Conservation (phyloP, 92 coral and sea anemone species). For the Heteractis magnifica region DNA sequence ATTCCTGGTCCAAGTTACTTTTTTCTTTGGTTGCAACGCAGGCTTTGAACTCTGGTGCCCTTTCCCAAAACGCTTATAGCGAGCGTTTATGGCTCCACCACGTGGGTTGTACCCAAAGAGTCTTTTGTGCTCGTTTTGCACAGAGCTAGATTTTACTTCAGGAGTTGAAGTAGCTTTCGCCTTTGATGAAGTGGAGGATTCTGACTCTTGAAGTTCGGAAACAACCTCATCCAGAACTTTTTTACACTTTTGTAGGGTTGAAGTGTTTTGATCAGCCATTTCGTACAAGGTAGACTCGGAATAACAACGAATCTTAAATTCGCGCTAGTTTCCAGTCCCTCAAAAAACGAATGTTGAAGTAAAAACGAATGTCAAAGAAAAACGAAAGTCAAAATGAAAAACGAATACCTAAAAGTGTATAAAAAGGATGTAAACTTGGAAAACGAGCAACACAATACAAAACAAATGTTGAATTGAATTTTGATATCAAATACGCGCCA, state of each 20-base stretch:
- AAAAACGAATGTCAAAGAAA: neutral
- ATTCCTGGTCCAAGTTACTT: slow-evolving; percentile 7
- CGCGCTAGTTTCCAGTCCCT: slow-evolving; percentile 9
- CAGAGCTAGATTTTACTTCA: neutral
- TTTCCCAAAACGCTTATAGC: too few species aligned
- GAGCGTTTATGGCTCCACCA: neutral
- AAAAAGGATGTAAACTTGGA: too few species aligned
- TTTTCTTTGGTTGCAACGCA: too few species aligned
- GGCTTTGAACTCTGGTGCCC: too few species aligned
- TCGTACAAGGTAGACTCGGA: too few species aligned
- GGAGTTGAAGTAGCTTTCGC: neutral
- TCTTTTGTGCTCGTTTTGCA: slow-evolving; percentile 20
- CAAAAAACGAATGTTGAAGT: neutral
- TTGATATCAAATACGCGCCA: neutral
- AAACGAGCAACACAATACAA: neutral
- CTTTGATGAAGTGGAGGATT: neutral
- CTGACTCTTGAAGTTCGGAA: slow-evolving; percentile 11
- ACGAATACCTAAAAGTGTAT: neutral
- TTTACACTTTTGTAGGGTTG: slow-evolving; percentile 8
- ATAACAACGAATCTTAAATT: neutral
- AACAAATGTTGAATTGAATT: neutral
- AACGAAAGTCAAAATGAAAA: neutral
- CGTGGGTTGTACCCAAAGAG: slow-evolving; percentile 19
- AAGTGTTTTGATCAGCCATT: too few species aligned
- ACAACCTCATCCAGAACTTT: slow-evolving; percentile 18